Percentiles rank a stretch among this genome's conserved stretches.
Conservation (phyloP, 2,797 vertebrate species). For the Spondyliosoma cantharus region DNA sequence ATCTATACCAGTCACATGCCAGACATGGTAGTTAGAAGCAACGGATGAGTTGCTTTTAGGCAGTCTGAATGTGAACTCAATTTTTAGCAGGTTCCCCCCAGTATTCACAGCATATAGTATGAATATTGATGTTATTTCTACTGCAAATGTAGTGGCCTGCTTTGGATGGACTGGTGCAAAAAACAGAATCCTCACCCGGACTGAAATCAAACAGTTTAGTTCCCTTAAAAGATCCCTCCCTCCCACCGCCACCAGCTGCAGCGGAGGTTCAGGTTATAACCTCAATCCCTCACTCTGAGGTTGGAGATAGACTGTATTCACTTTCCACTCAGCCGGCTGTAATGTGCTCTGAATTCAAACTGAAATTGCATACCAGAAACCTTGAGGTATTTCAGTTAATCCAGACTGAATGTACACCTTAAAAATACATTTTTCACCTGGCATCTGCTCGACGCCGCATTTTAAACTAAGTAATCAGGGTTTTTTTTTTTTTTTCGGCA, state of each 20-base stretch:
- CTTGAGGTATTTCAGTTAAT: constrained; percentile 43
- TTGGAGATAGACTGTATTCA: constrained; percentile 63
- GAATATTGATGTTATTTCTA: constrained; percentile 38
- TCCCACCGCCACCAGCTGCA: constrained; percentile 29
- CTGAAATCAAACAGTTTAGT: constrained; percentile 56
- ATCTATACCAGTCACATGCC: constrained; percentile 22
- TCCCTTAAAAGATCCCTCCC: constrained; percentile 33
- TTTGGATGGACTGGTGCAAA: background rate
- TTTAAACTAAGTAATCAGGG: background rate
- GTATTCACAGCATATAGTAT: constrained; percentile 7
- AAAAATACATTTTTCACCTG: constrained; percentile 3
- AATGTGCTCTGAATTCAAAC: constrained; percentile 59
- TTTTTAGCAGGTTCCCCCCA: background rate
- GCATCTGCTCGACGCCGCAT: constrained; percentile 9
- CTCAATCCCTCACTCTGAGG: constrained; percentile 70
- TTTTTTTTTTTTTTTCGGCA: background rate
- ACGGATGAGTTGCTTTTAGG: constrained; percentile 16
- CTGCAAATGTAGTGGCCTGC: constrained; percentile 16
- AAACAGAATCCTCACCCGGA: constrained; percentile 19
- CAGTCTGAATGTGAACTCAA: constrained; percentile 19
- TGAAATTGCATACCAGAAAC: constrained; percentile 46
- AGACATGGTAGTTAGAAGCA: background rate
- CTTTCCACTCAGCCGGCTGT: constrained; percentile 57
- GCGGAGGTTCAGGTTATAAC: constrained; percentile 67
- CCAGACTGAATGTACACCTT: constrained; percentile 28